phyloP scores from a whole-genome alignment of 2,113 vertebrate species.

The Myrmophylax atrothorax region DNA sequence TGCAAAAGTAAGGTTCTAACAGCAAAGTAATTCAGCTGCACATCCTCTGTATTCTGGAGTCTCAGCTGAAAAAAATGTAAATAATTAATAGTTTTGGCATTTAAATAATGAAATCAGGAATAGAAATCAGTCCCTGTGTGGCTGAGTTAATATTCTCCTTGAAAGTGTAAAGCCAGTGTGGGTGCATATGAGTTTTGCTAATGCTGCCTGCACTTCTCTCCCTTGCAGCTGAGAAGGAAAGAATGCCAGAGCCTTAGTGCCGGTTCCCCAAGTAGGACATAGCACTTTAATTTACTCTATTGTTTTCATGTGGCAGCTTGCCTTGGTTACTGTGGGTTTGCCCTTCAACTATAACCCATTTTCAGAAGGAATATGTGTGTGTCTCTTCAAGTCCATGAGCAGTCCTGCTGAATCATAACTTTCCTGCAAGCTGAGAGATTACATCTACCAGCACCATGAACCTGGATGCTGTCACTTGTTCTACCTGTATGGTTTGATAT shows the following conservation, averaged over 20 bases:
- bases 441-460: neutral
- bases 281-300: neutral
- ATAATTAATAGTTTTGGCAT: neutral
- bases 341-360: neutral
- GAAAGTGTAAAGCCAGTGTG: neutral
- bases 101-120: neutral
- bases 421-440: neutral
- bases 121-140: neutral
- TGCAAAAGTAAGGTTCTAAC: neutral
- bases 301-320: neutral
- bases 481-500: neutral
- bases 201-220: rapidly evolving
- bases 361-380: neutral
- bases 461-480: neutral
- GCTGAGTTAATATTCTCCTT: neutral
- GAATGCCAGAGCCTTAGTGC: neutral
- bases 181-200: neutral
- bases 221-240: neutral
- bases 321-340: neutral
- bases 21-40: neutral
- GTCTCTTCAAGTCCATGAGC: neutral
- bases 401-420: neutral
- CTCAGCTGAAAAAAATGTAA: neutral
- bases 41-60: neutral
- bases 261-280: neutral